These are phyloP conservation scores for Odontomachus brunneus DNA, from an alignment of 1,140 invertebrate genomes.

Conservation along the genomic window DNA sequence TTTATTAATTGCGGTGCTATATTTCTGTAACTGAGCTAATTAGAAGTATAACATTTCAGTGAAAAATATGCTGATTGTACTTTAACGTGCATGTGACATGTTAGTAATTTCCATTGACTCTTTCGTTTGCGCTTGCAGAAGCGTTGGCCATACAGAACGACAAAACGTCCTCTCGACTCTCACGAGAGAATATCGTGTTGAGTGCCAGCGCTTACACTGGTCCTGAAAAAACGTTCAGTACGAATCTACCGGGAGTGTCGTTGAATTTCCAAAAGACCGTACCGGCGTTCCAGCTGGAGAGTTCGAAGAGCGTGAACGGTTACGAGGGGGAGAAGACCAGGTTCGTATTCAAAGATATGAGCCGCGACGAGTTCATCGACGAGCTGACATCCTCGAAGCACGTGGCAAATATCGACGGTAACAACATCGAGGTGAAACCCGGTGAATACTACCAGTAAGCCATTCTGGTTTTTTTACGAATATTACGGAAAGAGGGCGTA, in stretches of 20 bases:
- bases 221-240: constrained; percentile 75
- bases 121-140: constrained; percentile 62
- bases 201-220: constrained; percentile 78
- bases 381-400: constrained; percentile 80
- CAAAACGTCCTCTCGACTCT: constrained; percentile 74
- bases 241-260: constrained; percentile 53
- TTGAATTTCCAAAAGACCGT: constrained; percentile 75
- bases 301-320: constrained; percentile 74
- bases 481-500: constrained; percentile 1
- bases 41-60: too few species aligned
- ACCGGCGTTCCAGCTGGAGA: constrained; percentile 76
- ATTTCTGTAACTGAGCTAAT: too few species aligned
- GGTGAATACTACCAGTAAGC: constrained; percentile 81
- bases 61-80: too few species aligned
- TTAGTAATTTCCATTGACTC: not conserved
- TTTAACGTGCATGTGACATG: too few species aligned
- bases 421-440: constrained; percentile 83
- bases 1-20: too few species aligned
- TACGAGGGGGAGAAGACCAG: constrained; percentile 58
- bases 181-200: constrained; percentile 74
- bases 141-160: constrained; percentile 80
- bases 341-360: constrained; percentile 40
- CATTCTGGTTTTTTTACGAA: constrained; percentile 18
- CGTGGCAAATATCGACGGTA: constrained; percentile 81
- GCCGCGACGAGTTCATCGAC: constrained; percentile 56